Evolutionary conservation across 2,888 invertebrate genomes (phyloP), one percentile per base, ranked within the genome.

Genomic region (Drosophila helvetica): DNA sequence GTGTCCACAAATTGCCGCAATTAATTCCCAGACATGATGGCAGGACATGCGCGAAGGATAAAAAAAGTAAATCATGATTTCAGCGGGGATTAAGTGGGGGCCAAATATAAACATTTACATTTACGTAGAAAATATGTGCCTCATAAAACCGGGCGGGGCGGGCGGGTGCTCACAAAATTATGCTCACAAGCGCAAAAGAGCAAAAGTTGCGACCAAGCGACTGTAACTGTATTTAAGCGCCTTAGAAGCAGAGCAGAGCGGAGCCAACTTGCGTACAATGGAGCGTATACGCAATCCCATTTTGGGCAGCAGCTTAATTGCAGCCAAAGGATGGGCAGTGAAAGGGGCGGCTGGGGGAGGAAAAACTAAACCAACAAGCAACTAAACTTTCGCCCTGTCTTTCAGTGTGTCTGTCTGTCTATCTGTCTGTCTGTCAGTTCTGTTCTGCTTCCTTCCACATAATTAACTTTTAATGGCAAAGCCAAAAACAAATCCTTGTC

Each of bases 211-310:
- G 0, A 7, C 38, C 38, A n/a, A 38, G n/a, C 38, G n/a, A 38
- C 38, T 7, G 15, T 38, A 38, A n/a, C n/a, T 38, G 38, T 70
- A 48, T 67, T 59, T 79, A 86, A 88, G 80, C 75, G 70, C 65
- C 80, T 83, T 78, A 79, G 70, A 2, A 38, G 38, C 2, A 2
- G 7, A 38, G 38, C n/a, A 15, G 0, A n/a, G 38, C 8, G 0
- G 38, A 68, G 83, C 65, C 47, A 64, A 53, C 59, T 38, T 73
- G 67, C 70, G 80, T 75, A 83, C 80, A 63, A 75, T 56, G 75
- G 60, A 33, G 86, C 86, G 86, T 86, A 86, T 85, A 65, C 80
- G 57, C 86, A 83, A 83, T 88, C 88, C 86, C 65, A 73, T 88
- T 88, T 82, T 15, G 15, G 38, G 38, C 63, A 75, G 70, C 83